phyloP scores from a whole-genome alignment of 2,888 invertebrate genomes.

The Orchestes rusci region DNA sequence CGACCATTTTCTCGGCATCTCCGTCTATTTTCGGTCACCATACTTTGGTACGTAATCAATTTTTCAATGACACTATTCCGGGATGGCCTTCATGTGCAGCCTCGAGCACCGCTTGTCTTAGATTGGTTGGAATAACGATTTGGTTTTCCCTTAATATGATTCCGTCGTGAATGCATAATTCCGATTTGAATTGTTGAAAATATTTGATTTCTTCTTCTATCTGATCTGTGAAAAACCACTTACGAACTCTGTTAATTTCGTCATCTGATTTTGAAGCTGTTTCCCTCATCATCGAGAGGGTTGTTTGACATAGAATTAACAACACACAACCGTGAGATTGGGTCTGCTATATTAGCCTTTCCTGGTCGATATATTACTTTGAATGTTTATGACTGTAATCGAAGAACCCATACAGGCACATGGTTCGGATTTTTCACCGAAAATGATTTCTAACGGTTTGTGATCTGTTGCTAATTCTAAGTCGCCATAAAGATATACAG shows the following conservation, averaged over 20 bases:
- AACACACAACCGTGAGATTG: constrained; percentile 19
- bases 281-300: neutral
- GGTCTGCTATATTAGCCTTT: constrained; percentile 24
- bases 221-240: too few species aligned
- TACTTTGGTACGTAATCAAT: constrained; percentile 34
- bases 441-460: constrained; percentile 36
- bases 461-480: constrained; percentile 30
- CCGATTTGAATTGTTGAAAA: constrained; percentile 4
- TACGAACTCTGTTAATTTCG: neutral
- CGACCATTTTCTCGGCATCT: constrained; percentile 26
- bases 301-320: neutral
- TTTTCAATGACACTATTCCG: constrained; percentile 35
- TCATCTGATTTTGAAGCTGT: neutral
- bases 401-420: constrained; percentile 23
- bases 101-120: constrained; percentile 23
- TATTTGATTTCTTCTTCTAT: neutral
- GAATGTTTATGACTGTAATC: constrained; percentile 19
- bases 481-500: constrained; percentile 22
- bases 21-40: constrained; percentile 37
- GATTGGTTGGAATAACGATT: constrained; percentile 17
- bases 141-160: constrained; percentile 8
- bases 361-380: constrained; percentile 20
- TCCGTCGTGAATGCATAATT: constrained; percentile 8
- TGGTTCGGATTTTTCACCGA: constrained; percentile 29
- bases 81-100: constrained; percentile 37